Evolutionary conservation across 2,113 vertebrate species (phyloP).

Genomic region (Callocephalon fimbriatum): DNA sequence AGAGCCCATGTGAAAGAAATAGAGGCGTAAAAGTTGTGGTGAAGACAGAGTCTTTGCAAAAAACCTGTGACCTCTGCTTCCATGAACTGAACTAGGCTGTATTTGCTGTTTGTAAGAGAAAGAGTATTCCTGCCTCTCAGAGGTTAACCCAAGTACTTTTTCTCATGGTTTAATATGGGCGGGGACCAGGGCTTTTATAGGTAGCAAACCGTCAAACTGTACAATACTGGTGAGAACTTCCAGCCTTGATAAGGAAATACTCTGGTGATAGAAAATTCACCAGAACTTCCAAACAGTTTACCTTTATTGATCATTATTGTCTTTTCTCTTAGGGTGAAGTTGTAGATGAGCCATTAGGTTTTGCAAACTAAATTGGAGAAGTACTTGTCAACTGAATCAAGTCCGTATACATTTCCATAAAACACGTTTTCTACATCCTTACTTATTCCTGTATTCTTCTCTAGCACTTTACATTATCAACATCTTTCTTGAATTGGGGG

Average conservation of each 20-base stretch:
- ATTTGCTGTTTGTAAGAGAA: neutral
- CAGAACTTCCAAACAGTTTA: neutral
- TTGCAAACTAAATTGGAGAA: neutral
- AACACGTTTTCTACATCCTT: neutral
- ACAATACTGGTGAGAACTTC: neutral
- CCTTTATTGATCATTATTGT: fast-evolving
- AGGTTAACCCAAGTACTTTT: neutral
- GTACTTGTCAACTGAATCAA: neutral
- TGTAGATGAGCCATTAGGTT: neutral
- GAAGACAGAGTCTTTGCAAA: neutral
- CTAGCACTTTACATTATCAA: neutral
- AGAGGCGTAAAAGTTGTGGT: neutral
- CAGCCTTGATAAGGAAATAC: neutral
- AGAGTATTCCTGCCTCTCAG: neutral
- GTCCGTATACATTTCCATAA: neutral
- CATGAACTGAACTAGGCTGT: neutral
- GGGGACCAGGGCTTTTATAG: neutral
- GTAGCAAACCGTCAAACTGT: neutral
- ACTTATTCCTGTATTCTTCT: neutral
- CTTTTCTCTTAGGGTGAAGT: neutral
- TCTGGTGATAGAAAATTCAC: neutral
- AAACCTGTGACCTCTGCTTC: neutral
- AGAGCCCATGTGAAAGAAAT: neutral
- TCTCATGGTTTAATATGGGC: neutral
- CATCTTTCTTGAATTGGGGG: neutral